Evolutionary conservation across 2,797 vertebrate species (phyloP), one percentile per base, ranked within the genome.

Genomic region (Spinibarbus caldwelli): DNA sequence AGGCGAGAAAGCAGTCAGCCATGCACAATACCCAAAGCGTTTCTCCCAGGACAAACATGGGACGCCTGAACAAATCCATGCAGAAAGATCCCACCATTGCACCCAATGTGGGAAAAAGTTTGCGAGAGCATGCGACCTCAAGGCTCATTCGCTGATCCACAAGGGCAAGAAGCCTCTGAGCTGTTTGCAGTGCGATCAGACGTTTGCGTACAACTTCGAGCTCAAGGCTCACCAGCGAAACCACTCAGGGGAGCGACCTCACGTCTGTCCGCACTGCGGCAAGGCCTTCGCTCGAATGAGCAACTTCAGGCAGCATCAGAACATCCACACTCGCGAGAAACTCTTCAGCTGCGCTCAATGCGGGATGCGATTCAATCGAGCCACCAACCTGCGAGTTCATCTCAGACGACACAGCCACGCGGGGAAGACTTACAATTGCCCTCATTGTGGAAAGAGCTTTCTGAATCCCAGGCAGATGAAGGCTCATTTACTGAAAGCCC

Each of bases 271-370:
- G 0, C 78, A 87, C 73, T 91, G 90, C 19, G 89, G 88, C 73
- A 91, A 91, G 78, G 87, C 78, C 75, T 91, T 91, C 75, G 82
- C 89, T 11, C 84, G 89, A 45, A 83, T 87, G 57, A 89, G 89
- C 87, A 91, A 90, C 84, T 89, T 88, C 77, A 89, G 83, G 76
- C 88, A 90, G 84, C 90, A 91, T 57, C 90, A 87, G 85, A 90
- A 89, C 88, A 90, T 90, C 64, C 90, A 91, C 84, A 90, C 90
- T 1, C 84, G 80, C 5, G 90, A 91, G 68, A 90, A 90, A 4
- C 85, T 90, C 71, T 90, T 88, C 84, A 87, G 82, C 90, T 91
- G 90, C 49, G 71, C 67, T 49, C 85, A 89, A 29, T 91, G 90
- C 75, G 90, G 90, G 71, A 89, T 88, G 89, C 84, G 88, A 84